Conservation (phyloP, 1,140 invertebrate genomes). For the Bombus balteatus region DNA sequence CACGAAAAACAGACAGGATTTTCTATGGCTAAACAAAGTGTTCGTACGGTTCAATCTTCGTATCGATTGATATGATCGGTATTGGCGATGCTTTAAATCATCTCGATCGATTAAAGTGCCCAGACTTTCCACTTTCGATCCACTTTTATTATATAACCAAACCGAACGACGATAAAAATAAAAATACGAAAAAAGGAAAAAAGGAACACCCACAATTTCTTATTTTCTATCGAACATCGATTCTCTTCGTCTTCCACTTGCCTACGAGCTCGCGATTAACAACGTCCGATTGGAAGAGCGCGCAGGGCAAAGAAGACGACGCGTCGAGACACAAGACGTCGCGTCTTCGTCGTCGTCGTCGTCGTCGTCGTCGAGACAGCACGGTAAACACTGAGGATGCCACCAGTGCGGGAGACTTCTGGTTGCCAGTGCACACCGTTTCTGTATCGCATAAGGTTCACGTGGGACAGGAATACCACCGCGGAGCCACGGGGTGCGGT, state of each 20-base stretch:
- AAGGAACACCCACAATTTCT: not conserved
- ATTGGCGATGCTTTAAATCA: not conserved
- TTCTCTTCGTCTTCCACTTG: not conserved
- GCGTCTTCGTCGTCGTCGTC: too few species aligned
- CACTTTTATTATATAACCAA: not conserved
- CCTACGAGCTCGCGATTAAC: too few species aligned
- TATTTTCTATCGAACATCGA: not conserved
- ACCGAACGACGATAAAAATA: not conserved
- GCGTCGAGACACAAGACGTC: too few species aligned
- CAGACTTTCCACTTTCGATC: not conserved
- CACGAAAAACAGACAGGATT: too few species aligned
- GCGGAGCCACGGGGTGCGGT: conserved; percentile 60
- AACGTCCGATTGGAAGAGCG: not conserved
- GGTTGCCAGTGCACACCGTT: conserved; percentile 8
- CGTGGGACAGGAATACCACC: conserved; percentile 52
- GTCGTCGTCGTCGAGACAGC: conserved; percentile 9
- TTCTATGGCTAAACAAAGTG: too few species aligned
- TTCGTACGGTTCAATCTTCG: too few species aligned
- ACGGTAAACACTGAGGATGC: conserved; percentile 37
- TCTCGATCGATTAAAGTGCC: not conserved
- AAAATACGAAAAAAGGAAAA: not conserved
- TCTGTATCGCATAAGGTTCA: conserved; percentile 37
- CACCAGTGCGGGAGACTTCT: conserved; percentile 38
- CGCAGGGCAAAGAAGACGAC: not conserved
- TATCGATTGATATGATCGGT: too few species aligned